Evolutionary conservation across 1,140 invertebrate genomes (phyloP), one percentile per base, ranked within the genome.

Genomic region (Drosophila cardini): DNA sequence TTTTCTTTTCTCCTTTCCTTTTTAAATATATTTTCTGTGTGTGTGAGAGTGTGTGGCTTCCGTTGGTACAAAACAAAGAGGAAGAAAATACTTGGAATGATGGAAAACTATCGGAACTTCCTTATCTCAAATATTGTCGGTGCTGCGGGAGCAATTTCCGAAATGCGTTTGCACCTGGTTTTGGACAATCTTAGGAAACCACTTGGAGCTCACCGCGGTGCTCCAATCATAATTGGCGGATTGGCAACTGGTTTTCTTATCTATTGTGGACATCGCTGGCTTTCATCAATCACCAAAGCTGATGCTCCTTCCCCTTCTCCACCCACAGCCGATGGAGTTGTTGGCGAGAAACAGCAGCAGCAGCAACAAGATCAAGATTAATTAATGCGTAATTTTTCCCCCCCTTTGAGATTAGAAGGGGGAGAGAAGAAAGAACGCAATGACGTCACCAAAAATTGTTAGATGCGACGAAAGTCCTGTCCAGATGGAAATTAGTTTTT

Each of bases 241-340:
- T 7, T 67, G 40, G 53, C 63, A 1, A 67, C 53, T 5, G 63
- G 63, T 5, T 42, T 46, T 0, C 13, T 67, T 2, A 34, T 57
- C 42, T 67, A 67, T 26, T 57, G 30, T 15, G 63, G 63, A 7
- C 63, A 67, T 38, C 63, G 63, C 9, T 67, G 63, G 63, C 32
- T 67, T 1, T 43, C 8, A 2, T 11, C 15, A 11, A 8, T 13
- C 8, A 2, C 4, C 3, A 11, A 36, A 30, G 15, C 16, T 48
- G 15, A 45, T 3, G 15, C 21, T 26, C 2, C 21, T 26, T 26
- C 38, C 2, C 4, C 38, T 13, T 6, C 11, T 5, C 9, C 38
- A 4, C n/a, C 1, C 2, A n/a, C 3, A 13, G 13, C 38, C 13
- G 38, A 40, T 40, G 38, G 11, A n/a, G 11, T 5, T 4, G 11